Evolutionary conservation across 2,888 invertebrate species (phyloP), one percentile per base, ranked within the genome.

Genomic region (Macaria notata): DNA sequence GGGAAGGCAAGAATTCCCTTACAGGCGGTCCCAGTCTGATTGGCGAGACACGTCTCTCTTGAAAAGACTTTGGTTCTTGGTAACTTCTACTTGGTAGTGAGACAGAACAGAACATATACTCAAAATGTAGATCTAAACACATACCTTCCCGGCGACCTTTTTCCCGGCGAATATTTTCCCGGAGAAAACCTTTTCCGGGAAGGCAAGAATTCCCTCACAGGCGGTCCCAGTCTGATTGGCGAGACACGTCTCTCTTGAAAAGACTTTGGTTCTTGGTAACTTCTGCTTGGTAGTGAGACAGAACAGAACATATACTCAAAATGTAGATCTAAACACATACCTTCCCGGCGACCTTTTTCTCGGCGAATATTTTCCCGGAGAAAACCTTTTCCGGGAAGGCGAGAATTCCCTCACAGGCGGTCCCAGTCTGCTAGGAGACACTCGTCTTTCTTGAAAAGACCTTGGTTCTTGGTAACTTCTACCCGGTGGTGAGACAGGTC

Each of bases 101-200:
- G n/a, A 33, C 6, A 39, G n/a, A 19, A 19, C 19, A 19, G 19
- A n/a, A n/a, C n/a, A n/a, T n/a, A n/a, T n/a, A n/a, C n/a, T n/a
- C n/a, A n/a, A n/a, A n/a, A n/a, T n/a, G n/a, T n/a, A n/a, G n/a
- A n/a, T n/a, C n/a, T n/a, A n/a, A n/a, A n/a, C n/a, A n/a, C n/a
- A n/a, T n/a, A n/a, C n/a, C n/a, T 38, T 38, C 38, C 38, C 5
- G 64, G 61, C 8, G 59, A 61, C 19, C 19, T 19, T 19, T 19
- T 36, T 36, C 36, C 36, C 4, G 64, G 61, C 8, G 59, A 61
- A 8, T 31, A 5, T 53, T 55, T 8, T 5, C 49, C 42, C 6
- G 42, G 49, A 5, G 36, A 36, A 36, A 36, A 7, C n/a, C 39
- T 39, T 8, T 8, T 39, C 7, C 39, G 6, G 3, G 39, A 39